These are phyloP conservation scores for Ceratoteleas bidentatus DNA, from an alignment of 1,140 invertebrate species.

Conservation along the genomic window DNA sequence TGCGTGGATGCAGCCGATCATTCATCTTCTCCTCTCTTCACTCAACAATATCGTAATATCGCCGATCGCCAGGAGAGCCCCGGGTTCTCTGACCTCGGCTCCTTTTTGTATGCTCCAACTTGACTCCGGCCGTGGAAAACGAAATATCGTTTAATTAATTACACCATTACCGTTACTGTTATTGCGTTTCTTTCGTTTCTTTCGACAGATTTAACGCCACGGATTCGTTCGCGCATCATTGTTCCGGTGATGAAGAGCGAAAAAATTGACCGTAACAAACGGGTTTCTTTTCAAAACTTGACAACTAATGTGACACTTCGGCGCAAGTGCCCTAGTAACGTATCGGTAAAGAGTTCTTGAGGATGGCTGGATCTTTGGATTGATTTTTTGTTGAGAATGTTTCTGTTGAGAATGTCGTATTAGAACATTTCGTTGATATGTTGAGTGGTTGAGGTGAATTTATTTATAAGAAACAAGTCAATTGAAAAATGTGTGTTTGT, in stretches of 20 bases:
- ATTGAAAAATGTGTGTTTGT: too few species aligned
- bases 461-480: too few species aligned
- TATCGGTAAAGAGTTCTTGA: too few species aligned
- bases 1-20: constrained; percentile 58
- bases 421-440: too few species aligned
- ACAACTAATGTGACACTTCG: background rate
- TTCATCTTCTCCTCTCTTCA: constrained; percentile 61
- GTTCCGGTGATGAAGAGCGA: background rate
- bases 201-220: constrained; percentile 15
- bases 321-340: background rate
- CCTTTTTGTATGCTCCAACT: constrained; percentile 26
- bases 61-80: constrained; percentile 47
- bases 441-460: too few species aligned
- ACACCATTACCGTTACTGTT: constrained; percentile 45
- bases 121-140: constrained; percentile 15
- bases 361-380: too few species aligned
- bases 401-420: too few species aligned
- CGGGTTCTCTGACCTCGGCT: constrained; percentile 58
- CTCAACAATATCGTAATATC: constrained; percentile 64
- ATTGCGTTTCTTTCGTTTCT: constrained; percentile 17
- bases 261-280: background rate
- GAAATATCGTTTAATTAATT: constrained; percentile 53
- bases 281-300: background rate
- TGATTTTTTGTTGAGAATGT: too few species aligned
- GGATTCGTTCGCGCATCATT: constrained; percentile 30